Evolutionary conservation across 1,140 invertebrate genomes (phyloP).

Genomic region (Theocolax elegans): DNA sequence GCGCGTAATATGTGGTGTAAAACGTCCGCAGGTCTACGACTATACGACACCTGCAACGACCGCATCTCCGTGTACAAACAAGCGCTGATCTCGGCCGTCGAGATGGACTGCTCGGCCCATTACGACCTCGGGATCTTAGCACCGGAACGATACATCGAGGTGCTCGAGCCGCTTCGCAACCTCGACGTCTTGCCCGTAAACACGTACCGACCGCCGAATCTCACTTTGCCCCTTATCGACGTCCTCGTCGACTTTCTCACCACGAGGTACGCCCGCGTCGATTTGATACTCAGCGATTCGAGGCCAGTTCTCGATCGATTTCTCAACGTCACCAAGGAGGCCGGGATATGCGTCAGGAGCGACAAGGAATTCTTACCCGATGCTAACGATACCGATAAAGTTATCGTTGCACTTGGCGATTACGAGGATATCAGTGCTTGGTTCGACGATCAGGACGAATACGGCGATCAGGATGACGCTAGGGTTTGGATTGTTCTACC

Average conservation of each 20-base stretch:
- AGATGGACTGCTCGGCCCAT: slow-evolving; percentile 53
- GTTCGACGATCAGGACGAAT: slow-evolving; percentile 47
- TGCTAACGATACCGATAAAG: slow-evolving; percentile 5
- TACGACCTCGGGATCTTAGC: slow-evolving; percentile 59
- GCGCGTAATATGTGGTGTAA: too few species aligned
- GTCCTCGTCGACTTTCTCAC: slow-evolving; percentile 54
- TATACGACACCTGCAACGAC: slow-evolving; percentile 62
- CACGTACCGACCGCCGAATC: slow-evolving; percentile 52
- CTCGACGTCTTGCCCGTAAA: slow-evolving; percentile 53
- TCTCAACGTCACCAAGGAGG: slow-evolving; percentile 47
- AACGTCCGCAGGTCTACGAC: slow-evolving; percentile 55
- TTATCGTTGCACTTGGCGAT: slow-evolving; percentile 53
- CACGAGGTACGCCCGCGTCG: slow-evolving; percentile 51
- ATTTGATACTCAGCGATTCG: slow-evolving; percentile 52
- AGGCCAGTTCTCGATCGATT: slow-evolving; percentile 45
- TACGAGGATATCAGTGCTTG: slow-evolving; percentile 52
- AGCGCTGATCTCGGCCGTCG: slow-evolving; percentile 49
- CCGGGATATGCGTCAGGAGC: slow-evolving; percentile 58
- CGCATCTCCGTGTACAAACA: slow-evolving; percentile 56
- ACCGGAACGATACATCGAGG: slow-evolving; percentile 46
- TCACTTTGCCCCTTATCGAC: slow-evolving; percentile 52
- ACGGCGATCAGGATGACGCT: slow-evolving; percentile 14
- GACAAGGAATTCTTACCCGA: slow-evolving; percentile 32
- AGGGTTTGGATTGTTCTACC: slow-evolving; percentile 57
- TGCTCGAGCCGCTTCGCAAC: slow-evolving; percentile 54